Conservation (phyloP, 30 jellyfish, hydroid and myxozoan genomes). For the Pseudorhiza aurosa region DNA sequence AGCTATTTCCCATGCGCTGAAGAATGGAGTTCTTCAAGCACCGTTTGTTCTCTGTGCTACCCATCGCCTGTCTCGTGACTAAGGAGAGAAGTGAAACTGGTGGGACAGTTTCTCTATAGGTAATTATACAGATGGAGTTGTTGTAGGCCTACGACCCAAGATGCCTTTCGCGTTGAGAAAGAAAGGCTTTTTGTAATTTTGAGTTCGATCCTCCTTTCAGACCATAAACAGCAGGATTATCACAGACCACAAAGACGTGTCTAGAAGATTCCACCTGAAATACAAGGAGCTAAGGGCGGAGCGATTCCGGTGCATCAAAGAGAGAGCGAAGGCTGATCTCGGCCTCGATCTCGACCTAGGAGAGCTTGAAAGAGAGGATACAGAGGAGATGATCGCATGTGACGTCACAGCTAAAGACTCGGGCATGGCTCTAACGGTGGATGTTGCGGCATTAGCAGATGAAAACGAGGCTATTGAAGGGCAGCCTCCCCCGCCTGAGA, state of each 20-base stretch:
- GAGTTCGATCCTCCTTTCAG: constrained; percentile 16
- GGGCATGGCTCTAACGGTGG: constrained; percentile 29
- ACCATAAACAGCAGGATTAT: constrained; percentile 68
- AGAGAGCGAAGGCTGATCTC: constrained; percentile 42
- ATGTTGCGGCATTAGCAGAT: neutral
- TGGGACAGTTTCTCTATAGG: too few species aligned
- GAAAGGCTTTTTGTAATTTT: too few species aligned
- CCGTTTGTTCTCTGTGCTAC: too few species aligned
- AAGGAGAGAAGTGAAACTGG: too few species aligned
- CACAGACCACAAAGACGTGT: constrained; percentile 71
- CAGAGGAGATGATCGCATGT: constrained; percentile 42
- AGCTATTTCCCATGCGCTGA: too few species aligned
- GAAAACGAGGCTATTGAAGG: neutral
- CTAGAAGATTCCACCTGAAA: constrained; percentile 49
- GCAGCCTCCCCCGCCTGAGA: constrained; percentile 51
- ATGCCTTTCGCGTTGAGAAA: too few species aligned
- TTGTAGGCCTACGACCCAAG: too few species aligned
- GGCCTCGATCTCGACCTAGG: constrained; percentile 66
- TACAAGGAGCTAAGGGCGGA: constrained; percentile 78
- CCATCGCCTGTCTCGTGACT: too few species aligned
- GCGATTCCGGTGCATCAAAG: constrained; percentile 82
- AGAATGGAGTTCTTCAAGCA: too few species aligned
- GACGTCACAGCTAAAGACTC: constrained; percentile 42
- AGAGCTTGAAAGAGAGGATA: constrained; percentile 49
- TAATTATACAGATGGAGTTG: too few species aligned